These are phyloP conservation scores for Ophiothrix spiculata DNA, from an alignment of 35 echinoderm and acorn worm species.

Conservation along the genomic window DNA sequence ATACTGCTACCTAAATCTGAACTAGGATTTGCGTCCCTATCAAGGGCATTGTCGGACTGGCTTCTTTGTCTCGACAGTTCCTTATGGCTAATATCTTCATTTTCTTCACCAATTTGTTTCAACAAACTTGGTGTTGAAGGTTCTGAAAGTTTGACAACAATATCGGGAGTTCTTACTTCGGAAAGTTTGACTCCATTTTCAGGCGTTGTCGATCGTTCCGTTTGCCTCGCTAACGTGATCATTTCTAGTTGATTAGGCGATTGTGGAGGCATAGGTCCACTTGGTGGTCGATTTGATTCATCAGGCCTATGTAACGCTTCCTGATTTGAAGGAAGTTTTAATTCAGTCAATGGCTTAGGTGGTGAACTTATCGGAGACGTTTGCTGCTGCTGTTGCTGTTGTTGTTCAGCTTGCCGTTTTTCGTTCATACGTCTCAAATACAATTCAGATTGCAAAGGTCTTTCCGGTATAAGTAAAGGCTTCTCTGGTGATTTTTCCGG, in stretches of 20 bases:
- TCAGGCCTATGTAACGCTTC: constrained; percentile 58
- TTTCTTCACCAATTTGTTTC: background rate
- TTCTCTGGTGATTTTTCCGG: constrained; percentile 35
- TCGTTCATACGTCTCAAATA: constrained; percentile 81
- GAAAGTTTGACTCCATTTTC: constrained; percentile 22
- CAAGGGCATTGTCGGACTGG: background rate
- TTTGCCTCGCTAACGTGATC: background rate
- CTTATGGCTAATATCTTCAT: background rate
- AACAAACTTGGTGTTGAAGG: background rate
- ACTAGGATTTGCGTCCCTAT: background rate
- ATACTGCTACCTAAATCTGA: background rate
- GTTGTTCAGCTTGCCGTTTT: constrained; percentile 49
- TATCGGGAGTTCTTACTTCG: background rate
- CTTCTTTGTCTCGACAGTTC: constrained; percentile 1
- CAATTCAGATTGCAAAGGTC: constrained; percentile 75
- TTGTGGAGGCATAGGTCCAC: background rate
- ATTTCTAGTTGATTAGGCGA: background rate
- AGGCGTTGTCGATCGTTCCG: constrained; percentile 9
- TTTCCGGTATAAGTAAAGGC: constrained; percentile 71
- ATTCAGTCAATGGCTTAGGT: background rate
- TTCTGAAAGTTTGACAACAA: background rate
- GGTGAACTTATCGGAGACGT: background rate
- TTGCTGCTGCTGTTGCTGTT: background rate
- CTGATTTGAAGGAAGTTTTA: background rate
- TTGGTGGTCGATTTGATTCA: background rate